Percentiles rank a stretch among this genome's conserved stretches.
These are phyloP conservation scores for Ernsta delagoae DNA, from an alignment of 2,888 invertebrate species.

Conservation along the genomic window DNA sequence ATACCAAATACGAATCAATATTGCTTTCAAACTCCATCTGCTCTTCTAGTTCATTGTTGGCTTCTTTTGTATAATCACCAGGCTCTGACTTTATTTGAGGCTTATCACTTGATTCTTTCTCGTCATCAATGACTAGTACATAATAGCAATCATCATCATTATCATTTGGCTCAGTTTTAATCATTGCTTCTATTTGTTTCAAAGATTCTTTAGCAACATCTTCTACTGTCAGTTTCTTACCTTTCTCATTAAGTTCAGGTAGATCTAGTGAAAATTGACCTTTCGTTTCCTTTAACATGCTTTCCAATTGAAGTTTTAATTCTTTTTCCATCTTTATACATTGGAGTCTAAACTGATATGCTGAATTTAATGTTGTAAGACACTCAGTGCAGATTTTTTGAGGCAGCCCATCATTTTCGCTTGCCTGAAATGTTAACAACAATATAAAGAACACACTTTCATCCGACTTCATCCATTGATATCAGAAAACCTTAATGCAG, in stretches of 20 bases:
- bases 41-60: conserved; percentile 33
- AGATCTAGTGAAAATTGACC: conserved; percentile 35
- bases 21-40: conserved; percentile 59
- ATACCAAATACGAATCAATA: conserved; percentile 68
- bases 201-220: conserved; percentile 66
- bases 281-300: conserved; percentile 53
- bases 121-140: conserved; percentile 71
- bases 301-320: conserved; percentile 64
- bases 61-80: conserved; percentile 26
- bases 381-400: conserved; percentile 74
- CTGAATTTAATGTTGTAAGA: conserved; percentile 63
- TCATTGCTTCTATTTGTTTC: conserved; percentile 70
- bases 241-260: conserved; percentile 41
- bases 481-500: too few relatives aligned
- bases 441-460: too few relatives aligned
- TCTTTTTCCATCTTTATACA: conserved; percentile 78
- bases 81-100: conserved; percentile 41
- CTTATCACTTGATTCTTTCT: conserved; percentile 46
- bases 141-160: conserved; percentile 80
- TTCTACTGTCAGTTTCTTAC: conserved; percentile 48
- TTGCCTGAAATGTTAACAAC: conserved; percentile 62
- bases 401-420: conserved; percentile 70
- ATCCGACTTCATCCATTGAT: too few relatives aligned
- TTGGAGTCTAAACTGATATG: conserved; percentile 73
- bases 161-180: conserved; percentile 72